Percentiles rank a stretch among this genome's conserved stretches.
Evolutionary conservation across 2,888 invertebrate species (phyloP).

Genomic region (Drosophila incognita): DNA sequence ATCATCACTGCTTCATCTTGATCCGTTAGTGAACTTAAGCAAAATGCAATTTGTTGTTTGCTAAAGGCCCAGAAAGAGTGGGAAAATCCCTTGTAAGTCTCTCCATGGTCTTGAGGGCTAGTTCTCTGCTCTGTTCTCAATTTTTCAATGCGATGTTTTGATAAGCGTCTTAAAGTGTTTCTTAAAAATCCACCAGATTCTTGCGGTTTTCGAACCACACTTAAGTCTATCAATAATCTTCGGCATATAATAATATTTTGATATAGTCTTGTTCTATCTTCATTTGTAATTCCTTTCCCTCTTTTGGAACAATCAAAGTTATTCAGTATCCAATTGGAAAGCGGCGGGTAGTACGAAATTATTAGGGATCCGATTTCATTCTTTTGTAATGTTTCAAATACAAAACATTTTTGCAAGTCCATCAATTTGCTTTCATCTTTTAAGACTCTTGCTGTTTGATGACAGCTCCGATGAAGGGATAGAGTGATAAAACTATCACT

Average conservation of each 20-base stretch:
- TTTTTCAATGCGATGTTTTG: constrained; percentile 93
- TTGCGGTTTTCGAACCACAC: constrained; percentile 92
- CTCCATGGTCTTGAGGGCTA: constrained; percentile 89
- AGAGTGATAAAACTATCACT: constrained; percentile 96
- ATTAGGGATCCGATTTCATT: constrained; percentile 96
- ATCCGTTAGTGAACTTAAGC: constrained; percentile 93
- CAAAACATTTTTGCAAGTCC: constrained; percentile 92
- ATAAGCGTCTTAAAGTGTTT: constrained; percentile 94
- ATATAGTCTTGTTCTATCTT: constrained; percentile 94
- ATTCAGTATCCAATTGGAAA: constrained; percentile 93
- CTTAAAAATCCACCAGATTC: constrained; percentile 94
- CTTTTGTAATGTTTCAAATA: constrained; percentile 95
- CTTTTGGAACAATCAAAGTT: constrained; percentile 88
- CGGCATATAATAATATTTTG: constrained; percentile 94
- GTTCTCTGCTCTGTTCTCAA: constrained; percentile 89
- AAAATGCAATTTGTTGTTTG: constrained; percentile 91
- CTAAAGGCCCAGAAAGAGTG: constrained; percentile 96
- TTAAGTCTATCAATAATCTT: constrained; percentile 92
- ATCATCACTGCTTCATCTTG: constrained; percentile 94
- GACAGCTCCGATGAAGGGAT: constrained; percentile 90
- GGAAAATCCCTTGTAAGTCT: constrained; percentile 94
- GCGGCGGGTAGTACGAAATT: constrained; percentile 94
- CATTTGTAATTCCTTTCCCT: constrained; percentile 91
- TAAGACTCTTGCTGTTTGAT: constrained; percentile 63
- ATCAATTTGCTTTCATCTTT: constrained; percentile 60